A percentile compares a stretch with the other conserved stretches of the same genome.
These are phyloP conservation scores for Eidolon helvum DNA, from an alignment of 2,113 vertebrate genomes.

Conservation along the genomic window DNA sequence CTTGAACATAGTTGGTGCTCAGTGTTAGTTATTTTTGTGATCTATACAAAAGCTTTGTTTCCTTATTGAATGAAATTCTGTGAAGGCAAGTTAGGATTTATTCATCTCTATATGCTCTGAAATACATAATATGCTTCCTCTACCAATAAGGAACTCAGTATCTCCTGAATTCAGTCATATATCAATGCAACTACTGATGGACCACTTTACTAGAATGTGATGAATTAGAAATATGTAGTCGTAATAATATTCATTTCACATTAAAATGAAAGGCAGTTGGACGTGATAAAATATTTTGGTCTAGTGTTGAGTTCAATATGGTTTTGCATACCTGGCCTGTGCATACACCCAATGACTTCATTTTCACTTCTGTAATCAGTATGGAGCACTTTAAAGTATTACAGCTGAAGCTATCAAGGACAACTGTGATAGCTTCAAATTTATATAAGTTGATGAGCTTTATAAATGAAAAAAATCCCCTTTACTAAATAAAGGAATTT, in stretches of 20 bases:
- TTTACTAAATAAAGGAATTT: background rate
- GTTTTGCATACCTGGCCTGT: background rate
- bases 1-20: background rate
- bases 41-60: background rate
- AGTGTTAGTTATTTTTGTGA: background rate
- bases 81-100: background rate
- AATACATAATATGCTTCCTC: background rate
- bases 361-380: conserved; percentile 26
- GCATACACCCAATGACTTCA: background rate
- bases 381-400: background rate
- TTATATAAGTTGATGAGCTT: background rate
- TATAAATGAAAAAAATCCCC: background rate
- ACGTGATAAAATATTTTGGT: background rate
- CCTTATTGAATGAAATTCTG: conserved; percentile 1
- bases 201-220: background rate
- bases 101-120: background rate
- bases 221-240: background rate
- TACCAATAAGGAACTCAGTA: background rate
- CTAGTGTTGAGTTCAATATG: background rate
- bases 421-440: background rate
- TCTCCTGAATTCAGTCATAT: background rate
- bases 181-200: background rate
- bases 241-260: conserved; percentile 15
- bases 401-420: background rate
- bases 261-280: background rate